phyloP scores from a whole-genome alignment of 1,140 invertebrate species.

The Drosophila tropicalis region DNA sequence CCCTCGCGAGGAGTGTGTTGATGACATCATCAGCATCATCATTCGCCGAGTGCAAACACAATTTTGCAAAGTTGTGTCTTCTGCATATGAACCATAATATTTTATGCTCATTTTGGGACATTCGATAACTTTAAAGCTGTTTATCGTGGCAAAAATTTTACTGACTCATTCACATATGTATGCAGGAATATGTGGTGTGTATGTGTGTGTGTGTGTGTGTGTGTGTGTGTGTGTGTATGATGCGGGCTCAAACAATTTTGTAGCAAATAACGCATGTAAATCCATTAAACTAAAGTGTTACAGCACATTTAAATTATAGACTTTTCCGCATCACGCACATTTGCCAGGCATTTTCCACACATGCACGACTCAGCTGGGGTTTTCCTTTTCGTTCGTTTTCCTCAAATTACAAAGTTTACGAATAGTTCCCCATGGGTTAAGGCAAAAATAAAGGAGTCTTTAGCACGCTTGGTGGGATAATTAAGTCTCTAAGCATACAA shows the following conservation, averaged over 20 bases:
- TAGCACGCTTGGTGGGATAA: slow-evolving; percentile 4
- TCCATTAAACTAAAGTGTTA: slow-evolving; percentile 51
- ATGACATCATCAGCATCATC: slow-evolving; percentile 44
- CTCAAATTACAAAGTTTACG: slow-evolving; percentile 19
- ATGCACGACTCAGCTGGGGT: background rate
- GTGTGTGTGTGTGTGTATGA: background rate
- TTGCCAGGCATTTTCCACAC: background rate
- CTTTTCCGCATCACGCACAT: slow-evolving; percentile 19
- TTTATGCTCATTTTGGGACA: slow-evolving; percentile 49
- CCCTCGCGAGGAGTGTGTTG: slow-evolving; percentile 20
- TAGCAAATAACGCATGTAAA: slow-evolving; percentile 37
- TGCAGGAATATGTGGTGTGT: background rate
- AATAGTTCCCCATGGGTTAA: slow-evolving; percentile 9
- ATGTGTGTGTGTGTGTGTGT: too few species aligned
- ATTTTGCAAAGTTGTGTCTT: slow-evolving; percentile 26
- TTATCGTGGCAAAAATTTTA: slow-evolving; percentile 32
- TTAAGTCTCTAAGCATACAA: slow-evolving; percentile 1
- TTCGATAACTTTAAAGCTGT: slow-evolving; percentile 41
- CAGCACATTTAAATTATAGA: slow-evolving; percentile 44
- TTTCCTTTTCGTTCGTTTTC: slow-evolving; percentile 10
- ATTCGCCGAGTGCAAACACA: slow-evolving; percentile 37
- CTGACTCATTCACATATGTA: slow-evolving; percentile 14
- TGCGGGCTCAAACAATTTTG: slow-evolving; percentile 15
- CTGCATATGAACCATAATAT: slow-evolving; percentile 41
- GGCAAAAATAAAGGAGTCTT: background rate